Evolutionary conservation across 1,140 invertebrate genomes (phyloP).

Genomic region (Calosoma granatense): DNA sequence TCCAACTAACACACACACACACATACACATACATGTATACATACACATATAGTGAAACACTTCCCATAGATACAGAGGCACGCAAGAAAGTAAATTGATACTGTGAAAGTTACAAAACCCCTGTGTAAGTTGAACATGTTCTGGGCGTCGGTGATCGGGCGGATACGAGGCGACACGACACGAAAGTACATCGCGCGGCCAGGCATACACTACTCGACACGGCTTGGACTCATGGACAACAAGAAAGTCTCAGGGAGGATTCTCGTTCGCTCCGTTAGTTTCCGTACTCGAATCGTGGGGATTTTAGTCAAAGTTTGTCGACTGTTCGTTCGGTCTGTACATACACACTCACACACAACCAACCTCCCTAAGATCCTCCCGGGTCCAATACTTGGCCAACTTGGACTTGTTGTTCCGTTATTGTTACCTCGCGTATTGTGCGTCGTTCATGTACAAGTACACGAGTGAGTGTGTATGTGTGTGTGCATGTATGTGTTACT

Average conservation of each 20-base stretch:
- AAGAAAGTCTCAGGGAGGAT: neutral
- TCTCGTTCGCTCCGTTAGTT: slow-evolving; percentile 1
- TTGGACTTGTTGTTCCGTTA: slow-evolving; percentile 5
- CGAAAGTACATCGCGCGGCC: too few species aligned
- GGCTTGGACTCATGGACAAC: neutral
- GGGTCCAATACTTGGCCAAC: slow-evolving; percentile 1
- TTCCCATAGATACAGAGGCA: too few species aligned
- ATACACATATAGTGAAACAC: too few species aligned
- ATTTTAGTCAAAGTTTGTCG: slow-evolving; percentile 7
- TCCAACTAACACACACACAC: too few species aligned
- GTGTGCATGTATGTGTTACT: neutral
- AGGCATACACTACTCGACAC: neutral
- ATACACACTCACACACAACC: neutral
- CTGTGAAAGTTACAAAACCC: neutral
- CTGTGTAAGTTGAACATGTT: neutral
- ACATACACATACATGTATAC: too few species aligned
- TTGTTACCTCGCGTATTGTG: slow-evolving; percentile 7
- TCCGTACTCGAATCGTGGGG: neutral
- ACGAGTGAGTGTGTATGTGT: neutral
- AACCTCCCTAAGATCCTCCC: neutral
- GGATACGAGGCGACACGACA: neutral
- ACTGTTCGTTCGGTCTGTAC: neutral
- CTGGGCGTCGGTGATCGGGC: neutral
- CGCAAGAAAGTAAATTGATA: neutral
- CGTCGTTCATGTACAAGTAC: neutral